Evolutionary conservation across 2,888 invertebrate species (phyloP).

Genomic region (Hyposoter dolosus): DNA sequence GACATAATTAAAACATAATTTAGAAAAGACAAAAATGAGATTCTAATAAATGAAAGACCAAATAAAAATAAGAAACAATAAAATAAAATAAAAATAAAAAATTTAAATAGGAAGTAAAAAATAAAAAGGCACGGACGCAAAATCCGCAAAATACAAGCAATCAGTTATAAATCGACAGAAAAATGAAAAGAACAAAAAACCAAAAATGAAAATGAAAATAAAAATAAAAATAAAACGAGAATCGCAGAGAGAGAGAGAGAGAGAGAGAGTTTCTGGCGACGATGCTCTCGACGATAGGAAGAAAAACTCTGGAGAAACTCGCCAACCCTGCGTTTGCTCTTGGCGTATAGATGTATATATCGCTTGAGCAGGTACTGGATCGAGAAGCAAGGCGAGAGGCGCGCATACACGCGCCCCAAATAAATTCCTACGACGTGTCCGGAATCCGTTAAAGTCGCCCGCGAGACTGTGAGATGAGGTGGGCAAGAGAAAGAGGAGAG

Average conservation of each 20-base stretch:
- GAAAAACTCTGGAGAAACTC: conserved; percentile 77
- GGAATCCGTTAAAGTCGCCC: conserved; percentile 75
- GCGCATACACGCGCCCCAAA: conserved; percentile 80
- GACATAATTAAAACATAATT: too few species aligned
- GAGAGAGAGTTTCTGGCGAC: neutral
- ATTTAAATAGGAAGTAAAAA: too few species aligned
- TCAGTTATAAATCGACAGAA: too few species aligned
- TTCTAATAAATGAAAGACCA: too few species aligned
- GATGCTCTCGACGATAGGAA: conserved; percentile 34
- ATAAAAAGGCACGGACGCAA: too few species aligned
- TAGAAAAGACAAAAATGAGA: too few species aligned
- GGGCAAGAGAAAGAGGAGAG: conserved; percentile 8
- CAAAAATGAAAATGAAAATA: too few species aligned
- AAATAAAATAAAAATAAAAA: too few species aligned
- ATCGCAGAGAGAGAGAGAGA: conserved; percentile 12
- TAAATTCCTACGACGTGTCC: conserved; percentile 82
- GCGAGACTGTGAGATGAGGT: neutral
- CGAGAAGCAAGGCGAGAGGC: conserved; percentile 64
- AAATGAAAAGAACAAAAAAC: too few species aligned
- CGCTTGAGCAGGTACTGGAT: conserved; percentile 47
- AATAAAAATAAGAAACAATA: too few species aligned
- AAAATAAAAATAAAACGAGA: too few species aligned
- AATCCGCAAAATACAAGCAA: too few species aligned
- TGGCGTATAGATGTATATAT: neutral
- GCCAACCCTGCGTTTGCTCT: conserved; percentile 29